Conservation (phyloP, 2,797 vertebrate species). For the Bradypus variegatus region DNA sequence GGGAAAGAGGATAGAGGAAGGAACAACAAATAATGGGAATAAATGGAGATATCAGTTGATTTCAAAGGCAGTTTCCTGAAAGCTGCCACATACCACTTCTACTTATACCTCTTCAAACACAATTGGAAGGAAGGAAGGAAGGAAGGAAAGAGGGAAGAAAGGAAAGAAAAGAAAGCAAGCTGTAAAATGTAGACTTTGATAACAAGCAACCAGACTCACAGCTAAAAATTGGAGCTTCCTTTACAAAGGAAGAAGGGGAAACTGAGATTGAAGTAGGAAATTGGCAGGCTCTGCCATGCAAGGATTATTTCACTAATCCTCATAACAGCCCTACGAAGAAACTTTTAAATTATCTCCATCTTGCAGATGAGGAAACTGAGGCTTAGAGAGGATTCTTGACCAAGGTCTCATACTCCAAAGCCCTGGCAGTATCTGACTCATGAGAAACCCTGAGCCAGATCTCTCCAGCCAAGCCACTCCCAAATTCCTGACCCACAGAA, state of each 20-base stretch:
- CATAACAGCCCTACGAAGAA: not conserved
- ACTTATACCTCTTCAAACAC: not conserved
- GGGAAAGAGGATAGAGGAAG: not conserved
- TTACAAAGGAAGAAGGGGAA: not conserved
- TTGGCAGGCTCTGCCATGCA: not conserved
- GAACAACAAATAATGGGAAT: not conserved
- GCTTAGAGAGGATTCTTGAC: not conserved
- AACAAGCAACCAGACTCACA: not conserved
- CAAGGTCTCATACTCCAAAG: not conserved
- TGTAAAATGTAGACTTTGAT: not conserved
- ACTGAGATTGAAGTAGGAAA: too few relatives aligned
- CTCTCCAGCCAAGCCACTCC: not conserved
- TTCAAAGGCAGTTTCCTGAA: not conserved
- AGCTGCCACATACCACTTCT: not conserved
- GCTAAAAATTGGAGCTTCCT: not conserved
- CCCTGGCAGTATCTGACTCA: not conserved
- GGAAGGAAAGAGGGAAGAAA: too few relatives aligned
- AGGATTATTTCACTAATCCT: not conserved
- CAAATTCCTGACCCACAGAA: not conserved
- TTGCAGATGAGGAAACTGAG: not conserved
- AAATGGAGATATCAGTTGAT: not conserved
- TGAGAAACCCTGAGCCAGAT: not conserved
- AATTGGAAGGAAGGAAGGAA: not conserved
- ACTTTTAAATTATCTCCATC: not conserved
- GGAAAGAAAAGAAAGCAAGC: not conserved